A percentile compares a stretch with the other conserved stretches of the same genome.
phyloP scores from a whole-genome alignment of 2,113 vertebrate genomes.

The Australoheros scitulus region DNA sequence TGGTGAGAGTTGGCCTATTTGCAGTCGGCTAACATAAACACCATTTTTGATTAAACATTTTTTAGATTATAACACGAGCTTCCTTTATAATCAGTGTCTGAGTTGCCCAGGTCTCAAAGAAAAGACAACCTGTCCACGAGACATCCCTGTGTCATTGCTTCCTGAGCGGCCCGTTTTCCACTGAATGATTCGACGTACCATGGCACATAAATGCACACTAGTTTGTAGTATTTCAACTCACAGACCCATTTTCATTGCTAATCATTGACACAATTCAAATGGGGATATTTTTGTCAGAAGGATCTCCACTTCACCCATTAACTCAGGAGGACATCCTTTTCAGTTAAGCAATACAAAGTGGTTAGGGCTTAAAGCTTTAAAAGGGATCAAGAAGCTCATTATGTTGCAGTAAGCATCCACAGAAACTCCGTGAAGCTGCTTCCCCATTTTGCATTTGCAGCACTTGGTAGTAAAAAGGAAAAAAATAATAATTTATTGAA shows the following conservation, averaged over 20 bases:
- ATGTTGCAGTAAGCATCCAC: not conserved
- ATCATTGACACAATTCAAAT: constrained; percentile 76
- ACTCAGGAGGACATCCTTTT: constrained; percentile 72
- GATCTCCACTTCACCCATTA: constrained; percentile 75
- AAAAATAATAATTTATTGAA: not conserved
- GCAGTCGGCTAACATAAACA: not conserved
- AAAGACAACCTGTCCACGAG: constrained; percentile 12
- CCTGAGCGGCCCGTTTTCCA: constrained; percentile 38
- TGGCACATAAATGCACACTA: constrained; percentile 41
- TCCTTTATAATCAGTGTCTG: not conserved
- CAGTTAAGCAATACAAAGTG: constrained; percentile 56
- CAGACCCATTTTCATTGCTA: constrained; percentile 35
- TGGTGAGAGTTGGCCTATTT: fast-evolving
- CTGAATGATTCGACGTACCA: not conserved
- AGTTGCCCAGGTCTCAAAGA: not conserved
- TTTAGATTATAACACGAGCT: not conserved
- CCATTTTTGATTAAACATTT: not conserved
- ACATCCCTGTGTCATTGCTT: constrained; percentile 22
- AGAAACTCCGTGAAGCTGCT: not conserved
- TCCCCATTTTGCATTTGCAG: not conserved
- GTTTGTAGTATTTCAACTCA: constrained; percentile 54
- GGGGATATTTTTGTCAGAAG: constrained; percentile 53
- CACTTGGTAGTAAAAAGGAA: not conserved
- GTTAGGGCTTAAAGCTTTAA: constrained; percentile 65
- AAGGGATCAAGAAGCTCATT: constrained; percentile 38